Evolutionary conservation across 2,888 invertebrate genomes (phyloP), one percentile per base, ranked within the genome.

Genomic region (Neuroscelio doddi): DNA sequence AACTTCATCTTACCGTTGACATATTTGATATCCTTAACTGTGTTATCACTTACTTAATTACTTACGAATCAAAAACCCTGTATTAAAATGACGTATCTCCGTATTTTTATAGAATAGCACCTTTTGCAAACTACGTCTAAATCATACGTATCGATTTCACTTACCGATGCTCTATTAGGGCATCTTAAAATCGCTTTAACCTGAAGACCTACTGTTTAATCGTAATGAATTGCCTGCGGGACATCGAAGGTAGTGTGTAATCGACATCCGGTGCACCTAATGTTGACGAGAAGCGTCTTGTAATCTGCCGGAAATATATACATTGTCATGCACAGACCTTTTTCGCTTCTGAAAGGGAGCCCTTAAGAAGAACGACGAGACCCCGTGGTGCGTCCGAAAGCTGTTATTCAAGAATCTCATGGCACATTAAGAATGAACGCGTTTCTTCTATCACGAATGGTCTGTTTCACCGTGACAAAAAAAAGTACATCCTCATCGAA

Each of bases 241-340:
- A 53, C 59, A 61, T 68, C 61, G 64, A 39, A 71, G 64, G 61
- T 56, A 69, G 70, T 71, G 67, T 72, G 72, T 74, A 77, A 78
- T 78, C 71, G 74, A 76, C 77, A 76, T 76, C 77, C 72, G 71
- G 73, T 71, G 72, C 64, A 68, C 64, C 73, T 70, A 73, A 76
- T 72, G 70, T 69, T 64, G 69, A 67, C 61, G 58, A 69, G 69
- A 69, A 69, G 71, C 68, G 73, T 73, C 76, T 73, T 76, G 74
- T 78, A 78, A 77, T 76, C 75, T 70, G 59, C 59, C 65, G 63
- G 68, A 64, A 39, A 64, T 68, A 69, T 63, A 69, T 61, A 69
- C 63, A 72, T 73, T 71, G 72, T 72, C 63, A 59, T 67, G 49
- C 57, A 41, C 47, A 30, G 45, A 30, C 61, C 57, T 62, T 68